phyloP scores from a whole-genome alignment of 2,888 invertebrate genomes.

The Phorcus lineatus region DNA sequence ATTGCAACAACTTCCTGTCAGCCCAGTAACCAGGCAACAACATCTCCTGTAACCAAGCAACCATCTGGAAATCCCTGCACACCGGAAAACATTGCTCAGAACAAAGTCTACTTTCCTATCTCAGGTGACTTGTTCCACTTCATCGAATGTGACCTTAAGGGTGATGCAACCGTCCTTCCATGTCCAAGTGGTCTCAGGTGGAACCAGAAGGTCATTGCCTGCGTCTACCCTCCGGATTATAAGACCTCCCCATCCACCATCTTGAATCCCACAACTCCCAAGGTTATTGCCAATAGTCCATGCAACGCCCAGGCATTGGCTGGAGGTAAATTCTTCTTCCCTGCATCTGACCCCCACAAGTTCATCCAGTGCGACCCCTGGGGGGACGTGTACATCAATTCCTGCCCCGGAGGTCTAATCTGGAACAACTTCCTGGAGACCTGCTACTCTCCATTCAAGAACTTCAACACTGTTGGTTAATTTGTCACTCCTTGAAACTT shows the following conservation, averaged over 20 bases:
- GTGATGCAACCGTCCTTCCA: conserved; percentile 49
- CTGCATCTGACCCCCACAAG: conserved; percentile 59
- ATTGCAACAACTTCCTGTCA: conserved; percentile 46
- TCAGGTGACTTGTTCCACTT: conserved; percentile 48
- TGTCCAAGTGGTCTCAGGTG: conserved; percentile 59
- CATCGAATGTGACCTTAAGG: conserved; percentile 62
- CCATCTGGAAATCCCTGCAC: conserved; percentile 56
- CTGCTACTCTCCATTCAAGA: conserved; percentile 51
- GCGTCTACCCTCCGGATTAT: conserved; percentile 44
- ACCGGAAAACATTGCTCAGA: conserved; percentile 47
- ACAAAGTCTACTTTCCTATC: conserved; percentile 57
- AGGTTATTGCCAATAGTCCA: conserved; percentile 31
- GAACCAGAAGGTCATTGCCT: conserved; percentile 56
- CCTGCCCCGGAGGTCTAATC: conserved; percentile 58
- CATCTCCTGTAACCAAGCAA: conserved; percentile 13
- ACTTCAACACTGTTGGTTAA: too few relatives aligned
- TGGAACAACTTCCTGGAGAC: conserved; percentile 60
- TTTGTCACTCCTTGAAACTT: too few relatives aligned
- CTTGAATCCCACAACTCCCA: neutral
- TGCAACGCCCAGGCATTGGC: conserved; percentile 39
- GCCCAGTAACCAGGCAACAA: conserved; percentile 11
- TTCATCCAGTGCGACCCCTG: conserved; percentile 64
- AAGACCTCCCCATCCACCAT: neutral
- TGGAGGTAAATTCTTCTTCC: conserved; percentile 50
- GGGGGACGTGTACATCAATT: conserved; percentile 53